A percentile compares a stretch with the other conserved stretches of the same genome.
Evolutionary conservation across 2,113 vertebrate species (phyloP).

Genomic region (Urocolius indicus): DNA sequence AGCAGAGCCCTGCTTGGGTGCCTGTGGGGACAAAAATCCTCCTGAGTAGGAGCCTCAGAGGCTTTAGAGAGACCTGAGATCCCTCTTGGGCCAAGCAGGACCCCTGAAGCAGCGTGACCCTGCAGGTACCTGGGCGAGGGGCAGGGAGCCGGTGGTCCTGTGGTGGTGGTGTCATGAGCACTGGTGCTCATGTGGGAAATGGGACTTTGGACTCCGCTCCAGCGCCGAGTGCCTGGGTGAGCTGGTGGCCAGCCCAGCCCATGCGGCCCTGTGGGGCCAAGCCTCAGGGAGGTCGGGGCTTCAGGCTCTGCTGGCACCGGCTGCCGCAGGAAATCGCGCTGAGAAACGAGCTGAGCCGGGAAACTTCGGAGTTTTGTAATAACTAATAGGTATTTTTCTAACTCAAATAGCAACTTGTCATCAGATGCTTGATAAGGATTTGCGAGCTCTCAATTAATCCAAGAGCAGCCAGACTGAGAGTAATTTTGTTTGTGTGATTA

Average conservation of each 20-base stretch:
- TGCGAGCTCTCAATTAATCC: neutral
- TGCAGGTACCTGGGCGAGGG: accelerated
- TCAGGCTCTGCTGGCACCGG: neutral
- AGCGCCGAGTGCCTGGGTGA: accelerated
- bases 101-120: accelerated
- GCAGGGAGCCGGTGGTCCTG: neutral
- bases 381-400: conserved; percentile 67
- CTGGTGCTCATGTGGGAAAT: accelerated
- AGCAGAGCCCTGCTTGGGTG: neutral
- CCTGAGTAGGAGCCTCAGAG: neutral
- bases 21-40: neutral
- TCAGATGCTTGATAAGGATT: conserved; percentile 62
- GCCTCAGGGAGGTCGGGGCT: neutral
- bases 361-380: conserved; percentile 76
- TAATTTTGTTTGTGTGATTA: neutral
- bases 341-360: conserved; percentile 72
- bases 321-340: conserved; percentile 44
- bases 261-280: neutral
- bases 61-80: accelerated
- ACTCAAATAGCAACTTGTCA: conserved; percentile 66
- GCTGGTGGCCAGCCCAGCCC: neutral
- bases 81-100: neutral
- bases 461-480: conserved; percentile 33
- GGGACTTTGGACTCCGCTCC: neutral
- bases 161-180: accelerated